These are phyloP conservation scores for Eledone cirrhosa DNA, from an alignment of 2,888 invertebrate species.

Conservation along the genomic window DNA sequence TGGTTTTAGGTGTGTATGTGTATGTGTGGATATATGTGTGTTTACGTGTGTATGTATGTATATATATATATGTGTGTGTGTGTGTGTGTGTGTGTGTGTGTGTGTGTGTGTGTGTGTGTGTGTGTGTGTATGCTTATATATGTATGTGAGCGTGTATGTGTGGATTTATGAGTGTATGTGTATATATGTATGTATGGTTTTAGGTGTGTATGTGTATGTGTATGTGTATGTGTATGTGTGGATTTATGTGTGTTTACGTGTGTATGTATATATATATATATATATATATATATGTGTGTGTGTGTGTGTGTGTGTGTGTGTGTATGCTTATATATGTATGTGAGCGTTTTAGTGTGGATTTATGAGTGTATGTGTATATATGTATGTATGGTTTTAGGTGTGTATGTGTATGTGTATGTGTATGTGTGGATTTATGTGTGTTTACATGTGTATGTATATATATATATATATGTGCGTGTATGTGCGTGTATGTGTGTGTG, in stretches of 20 bases:
- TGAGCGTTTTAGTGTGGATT: not conserved
- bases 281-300: conserved; percentile 28
- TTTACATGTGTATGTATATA: not conserved
- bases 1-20: not conserved
- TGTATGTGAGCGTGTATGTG: not conserved
- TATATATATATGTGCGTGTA: not conserved
- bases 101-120: not conserved
- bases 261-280: conserved; percentile 25
- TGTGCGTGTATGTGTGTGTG: not conserved
- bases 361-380: no score
- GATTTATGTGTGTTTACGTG: not conserved
- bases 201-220: no score
- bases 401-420: not conserved
- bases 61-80: conserved; percentile 22
- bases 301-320: not conserved
- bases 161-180: no score
- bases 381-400: not conserved
- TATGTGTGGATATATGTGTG: not conserved
- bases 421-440: not conserved
- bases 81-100: conserved; percentile 28
- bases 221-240: not conserved
- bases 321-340: no score
- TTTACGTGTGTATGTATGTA: not conserved
- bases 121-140: not conserved
- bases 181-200: no score